Conservation (phyloP, 2,113 vertebrate genomes). For the Dipodomys ordii region DNA sequence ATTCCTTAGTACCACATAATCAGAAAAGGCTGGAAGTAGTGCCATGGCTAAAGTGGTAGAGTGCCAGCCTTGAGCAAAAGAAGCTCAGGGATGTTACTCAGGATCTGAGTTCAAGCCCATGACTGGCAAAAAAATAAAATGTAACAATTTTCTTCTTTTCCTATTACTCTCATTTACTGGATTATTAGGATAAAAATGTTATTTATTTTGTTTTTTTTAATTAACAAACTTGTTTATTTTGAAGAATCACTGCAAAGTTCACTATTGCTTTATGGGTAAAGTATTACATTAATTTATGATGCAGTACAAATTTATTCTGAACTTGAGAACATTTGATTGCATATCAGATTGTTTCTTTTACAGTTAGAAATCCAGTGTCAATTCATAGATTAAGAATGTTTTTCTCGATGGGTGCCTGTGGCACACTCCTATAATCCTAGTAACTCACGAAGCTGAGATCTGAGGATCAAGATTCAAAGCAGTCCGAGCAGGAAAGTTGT, state of each 20-base stretch:
- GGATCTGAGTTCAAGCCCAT: too few species aligned
- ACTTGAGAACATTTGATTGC: slow-evolving; percentile 21
- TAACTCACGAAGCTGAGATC: too few species aligned
- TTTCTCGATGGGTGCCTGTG: not conserved
- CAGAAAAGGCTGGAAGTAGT: too few species aligned
- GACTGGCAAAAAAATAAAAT: not conserved
- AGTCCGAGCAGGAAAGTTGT: too few species aligned
- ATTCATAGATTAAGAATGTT: slow-evolving; percentile 40
- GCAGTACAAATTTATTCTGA: not conserved
- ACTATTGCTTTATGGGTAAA: slow-evolving; percentile 2
- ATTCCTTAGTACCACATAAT: too few species aligned
- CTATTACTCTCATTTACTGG: not conserved
- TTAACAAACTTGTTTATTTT: slow-evolving; percentile 44
- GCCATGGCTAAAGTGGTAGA: too few species aligned
- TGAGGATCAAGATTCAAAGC: too few species aligned
- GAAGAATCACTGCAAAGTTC: not conserved
- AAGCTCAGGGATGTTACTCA: too few species aligned
- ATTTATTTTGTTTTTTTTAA: not conserved
- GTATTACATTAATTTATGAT: too few species aligned
- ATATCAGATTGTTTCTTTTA: slow-evolving; percentile 27
- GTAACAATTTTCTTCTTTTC: not conserved
- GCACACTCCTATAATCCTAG: too few species aligned
- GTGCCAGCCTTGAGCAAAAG: too few species aligned
- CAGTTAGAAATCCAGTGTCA: not conserved
- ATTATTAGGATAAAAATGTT: not conserved